Evolutionary conservation across 1,140 invertebrate species (phyloP).

Genomic region (Patella vulgata): DNA sequence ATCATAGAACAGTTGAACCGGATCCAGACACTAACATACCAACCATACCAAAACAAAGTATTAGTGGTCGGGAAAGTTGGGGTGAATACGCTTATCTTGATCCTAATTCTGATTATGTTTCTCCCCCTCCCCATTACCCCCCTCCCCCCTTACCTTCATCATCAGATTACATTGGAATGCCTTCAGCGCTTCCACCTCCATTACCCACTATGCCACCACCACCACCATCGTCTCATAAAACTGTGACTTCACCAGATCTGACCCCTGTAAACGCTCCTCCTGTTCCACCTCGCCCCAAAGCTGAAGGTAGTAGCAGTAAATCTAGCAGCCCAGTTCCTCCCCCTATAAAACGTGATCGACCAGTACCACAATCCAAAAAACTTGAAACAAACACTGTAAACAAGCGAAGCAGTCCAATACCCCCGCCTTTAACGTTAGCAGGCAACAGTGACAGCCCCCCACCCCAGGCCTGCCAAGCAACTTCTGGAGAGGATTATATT

Average conservation of each 20-base stretch:
- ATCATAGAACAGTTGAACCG: not conserved
- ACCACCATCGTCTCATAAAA: too few species aligned
- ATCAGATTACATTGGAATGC: too few species aligned
- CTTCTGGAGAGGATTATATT: too few species aligned
- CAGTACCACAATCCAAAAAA: not conserved
- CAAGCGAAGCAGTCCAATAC: too few species aligned
- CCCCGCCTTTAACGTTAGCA: too few species aligned
- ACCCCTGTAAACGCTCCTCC: not conserved
- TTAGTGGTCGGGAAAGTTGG: constrained; percentile 1
- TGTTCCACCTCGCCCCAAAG: constrained; percentile 1
- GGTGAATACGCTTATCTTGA: constrained; percentile 11
- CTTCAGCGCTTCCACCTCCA: too few species aligned
- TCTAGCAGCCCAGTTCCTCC: not conserved
- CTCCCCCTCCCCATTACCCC: constrained; percentile 1
- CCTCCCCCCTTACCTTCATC: constrained; percentile 6
- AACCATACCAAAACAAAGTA: not conserved
- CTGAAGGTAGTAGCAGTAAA: not conserved
- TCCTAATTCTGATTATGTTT: not conserved
- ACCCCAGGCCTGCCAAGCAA: too few species aligned
- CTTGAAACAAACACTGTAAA: not conserved
- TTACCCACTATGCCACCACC: too few species aligned
- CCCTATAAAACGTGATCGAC: not conserved
- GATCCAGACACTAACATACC: not conserved
- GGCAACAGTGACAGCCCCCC: too few species aligned
- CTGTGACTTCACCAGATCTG: too few species aligned